Evolutionary conservation across 2,888 invertebrate genomes (phyloP).

Genomic region (Ennomos fuscantarius): DNA sequence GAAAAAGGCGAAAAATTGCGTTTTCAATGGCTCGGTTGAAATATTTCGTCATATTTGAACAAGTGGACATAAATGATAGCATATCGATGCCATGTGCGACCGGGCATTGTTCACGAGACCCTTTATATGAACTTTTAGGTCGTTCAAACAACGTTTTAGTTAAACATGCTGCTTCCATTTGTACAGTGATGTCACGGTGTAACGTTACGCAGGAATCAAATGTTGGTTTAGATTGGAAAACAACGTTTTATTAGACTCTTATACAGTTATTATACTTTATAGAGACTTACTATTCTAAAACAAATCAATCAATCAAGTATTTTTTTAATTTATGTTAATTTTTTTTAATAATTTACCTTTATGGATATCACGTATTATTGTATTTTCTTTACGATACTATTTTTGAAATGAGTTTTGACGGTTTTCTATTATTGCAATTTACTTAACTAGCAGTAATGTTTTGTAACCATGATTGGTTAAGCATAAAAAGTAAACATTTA

Average conservation of each 20-base stretch:
- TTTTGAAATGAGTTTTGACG: too few relatives aligned
- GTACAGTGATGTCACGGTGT: constrained; percentile 49
- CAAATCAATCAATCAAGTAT: too few relatives aligned
- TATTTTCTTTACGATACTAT: too few relatives aligned
- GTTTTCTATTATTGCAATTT: too few relatives aligned
- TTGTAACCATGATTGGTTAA: too few relatives aligned
- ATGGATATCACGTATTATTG: too few relatives aligned
- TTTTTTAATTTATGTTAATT: too few relatives aligned
- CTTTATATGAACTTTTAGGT: constrained; percentile 57
- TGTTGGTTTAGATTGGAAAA: constrained; percentile 6
- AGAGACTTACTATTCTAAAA: too few relatives aligned
- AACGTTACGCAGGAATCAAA: constrained; percentile 12
- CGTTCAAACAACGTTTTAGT: constrained; percentile 60
- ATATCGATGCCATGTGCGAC: constrained; percentile 45
- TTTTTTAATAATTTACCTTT: too few relatives aligned
- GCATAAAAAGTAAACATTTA: too few relatives aligned
- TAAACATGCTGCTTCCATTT: constrained; percentile 51
- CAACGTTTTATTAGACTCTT: neutral
- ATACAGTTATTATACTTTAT: neutral
- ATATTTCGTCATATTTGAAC: constrained; percentile 34
- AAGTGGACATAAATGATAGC: constrained; percentile 45
- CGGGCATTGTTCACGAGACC: constrained; percentile 55
- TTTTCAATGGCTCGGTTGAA: constrained; percentile 10
- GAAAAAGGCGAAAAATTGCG: constrained; percentile 3
- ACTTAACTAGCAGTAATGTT: too few relatives aligned